Evolutionary conservation across 1,140 invertebrate genomes (phyloP).

Genomic region (Dryas iulia): DNA sequence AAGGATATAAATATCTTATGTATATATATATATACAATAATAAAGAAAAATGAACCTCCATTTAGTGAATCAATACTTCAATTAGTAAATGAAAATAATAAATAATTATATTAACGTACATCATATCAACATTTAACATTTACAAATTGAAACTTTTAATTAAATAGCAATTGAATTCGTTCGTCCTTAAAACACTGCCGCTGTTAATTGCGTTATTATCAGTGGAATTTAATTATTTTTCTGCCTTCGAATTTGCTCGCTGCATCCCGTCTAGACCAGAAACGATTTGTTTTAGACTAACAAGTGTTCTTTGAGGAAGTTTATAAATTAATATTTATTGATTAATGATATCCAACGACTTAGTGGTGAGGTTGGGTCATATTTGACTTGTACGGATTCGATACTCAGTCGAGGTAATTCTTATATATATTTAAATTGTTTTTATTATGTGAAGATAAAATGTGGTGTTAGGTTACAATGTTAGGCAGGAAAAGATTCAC

Average conservation of each 20-base stretch:
- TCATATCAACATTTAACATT: neutral
- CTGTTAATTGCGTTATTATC: constrained; percentile 8
- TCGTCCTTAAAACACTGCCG: constrained; percentile 1
- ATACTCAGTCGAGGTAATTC: too few species aligned
- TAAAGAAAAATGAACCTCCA: neutral
- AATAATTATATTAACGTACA: neutral
- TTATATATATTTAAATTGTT: too few species aligned
- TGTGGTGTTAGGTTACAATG: too few species aligned
- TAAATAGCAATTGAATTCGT: constrained; percentile 7
- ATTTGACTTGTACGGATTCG: too few species aligned
- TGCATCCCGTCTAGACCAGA: constrained; percentile 25
- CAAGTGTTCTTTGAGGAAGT: neutral
- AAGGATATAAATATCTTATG: too few species aligned
- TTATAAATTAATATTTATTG: constrained; percentile 1
- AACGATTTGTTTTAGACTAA: constrained; percentile 2
- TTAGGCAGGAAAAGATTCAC: too few species aligned
- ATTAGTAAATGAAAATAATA: neutral
- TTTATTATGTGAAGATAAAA: too few species aligned
- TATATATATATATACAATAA: too few species aligned
- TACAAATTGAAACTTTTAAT: constrained; percentile 9
- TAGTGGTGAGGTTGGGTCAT: too few species aligned
- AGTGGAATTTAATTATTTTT: constrained; percentile 27
- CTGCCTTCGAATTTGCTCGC: constrained; percentile 18
- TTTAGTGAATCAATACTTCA: neutral
- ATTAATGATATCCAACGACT: neutral